Evolutionary conservation across 2,113 vertebrate genomes (phyloP), one percentile per base, ranked within the genome.

Genomic region (Crypturellus undulatus): DNA sequence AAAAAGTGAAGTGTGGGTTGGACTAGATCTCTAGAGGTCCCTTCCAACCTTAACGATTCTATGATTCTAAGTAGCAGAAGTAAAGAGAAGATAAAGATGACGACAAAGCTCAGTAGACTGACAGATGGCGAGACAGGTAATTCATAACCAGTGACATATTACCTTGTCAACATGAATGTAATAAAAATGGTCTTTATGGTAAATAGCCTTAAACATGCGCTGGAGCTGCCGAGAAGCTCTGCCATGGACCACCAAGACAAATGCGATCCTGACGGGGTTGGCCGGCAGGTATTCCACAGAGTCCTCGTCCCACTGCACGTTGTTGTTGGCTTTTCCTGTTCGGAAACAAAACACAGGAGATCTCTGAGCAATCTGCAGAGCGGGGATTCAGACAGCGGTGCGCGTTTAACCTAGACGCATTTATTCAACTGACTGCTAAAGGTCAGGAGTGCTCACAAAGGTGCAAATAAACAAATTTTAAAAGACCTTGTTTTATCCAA

Each of bases 91-190:
- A 79, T 63, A 56, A 72, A 76, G 62, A 76, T 14, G 80, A 84
- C 82, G 84, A 70, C 43, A 49, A 77, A 69, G 84, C 91, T 64
- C 72, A 72, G 69, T 2, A 90, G 49, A 82, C 49, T n/a, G 40
- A 51, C 60, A 92, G 91, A 96, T 24, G 77, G 70, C 1, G 5
- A 38, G 43, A 67, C 70, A 79, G 58, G 82, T 91, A 95, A 93
- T 96, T 95, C 92, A 95, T 95, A 75, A 90, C 51, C 51, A 43
- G 70, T 73, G 93, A 94, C 91, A 83, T 68, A 95, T 97, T 97
- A 99, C 99, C 99, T 99, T 99, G 97, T 99, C 99, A 42, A 99
- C 99, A 10, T 99, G 99, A 97, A 99, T 99, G 97, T 99, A 99
- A 98, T 99, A 99, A 97, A 98, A 99, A 97, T 99, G 99, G 60